Conservation (phyloP, 2,113 vertebrate species). For the Micronycteris hirsuta region DNA sequence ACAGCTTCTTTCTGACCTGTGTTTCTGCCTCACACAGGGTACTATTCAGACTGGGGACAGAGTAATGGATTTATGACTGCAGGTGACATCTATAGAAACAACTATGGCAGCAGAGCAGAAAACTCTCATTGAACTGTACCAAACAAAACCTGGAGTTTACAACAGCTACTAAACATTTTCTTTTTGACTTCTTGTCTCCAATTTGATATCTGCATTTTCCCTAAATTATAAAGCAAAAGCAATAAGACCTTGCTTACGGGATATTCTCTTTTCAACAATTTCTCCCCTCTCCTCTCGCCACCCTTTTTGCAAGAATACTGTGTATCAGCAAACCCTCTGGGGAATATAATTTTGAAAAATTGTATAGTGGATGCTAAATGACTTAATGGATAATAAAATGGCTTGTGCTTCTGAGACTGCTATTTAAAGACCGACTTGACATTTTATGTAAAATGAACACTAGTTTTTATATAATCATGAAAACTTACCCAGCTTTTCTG, state of each 20-base stretch:
- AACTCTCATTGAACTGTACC: not conserved
- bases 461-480: constrained; percentile 64
- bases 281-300: constrained; percentile 55
- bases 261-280: not conserved
- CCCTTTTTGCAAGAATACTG: constrained; percentile 61
- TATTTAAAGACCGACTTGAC: constrained; percentile 81
- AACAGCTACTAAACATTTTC: not conserved
- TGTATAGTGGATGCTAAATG: constrained; percentile 77
- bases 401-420: constrained; percentile 76
- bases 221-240: constrained; percentile 47
- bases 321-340: constrained; percentile 74
- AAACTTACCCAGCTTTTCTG: constrained; percentile 73
- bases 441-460: constrained; percentile 82
- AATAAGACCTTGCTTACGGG: constrained; percentile 50
- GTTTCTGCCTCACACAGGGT: not conserved
- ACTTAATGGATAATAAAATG: constrained; percentile 85
- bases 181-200: not conserved
- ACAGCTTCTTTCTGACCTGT: not conserved
- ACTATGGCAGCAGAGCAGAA: accelerated
- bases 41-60: not conserved
- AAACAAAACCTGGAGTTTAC: not conserved
- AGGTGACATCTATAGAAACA: not conserved
- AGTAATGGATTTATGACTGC: accelerated
- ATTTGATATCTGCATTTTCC: constrained; percentile 3
- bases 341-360: constrained; percentile 76